A percentile compares a stretch with the other conserved stretches of the same genome.
phyloP scores from a whole-genome alignment of 2,113 vertebrate species.

The Epinephelus moara region DNA sequence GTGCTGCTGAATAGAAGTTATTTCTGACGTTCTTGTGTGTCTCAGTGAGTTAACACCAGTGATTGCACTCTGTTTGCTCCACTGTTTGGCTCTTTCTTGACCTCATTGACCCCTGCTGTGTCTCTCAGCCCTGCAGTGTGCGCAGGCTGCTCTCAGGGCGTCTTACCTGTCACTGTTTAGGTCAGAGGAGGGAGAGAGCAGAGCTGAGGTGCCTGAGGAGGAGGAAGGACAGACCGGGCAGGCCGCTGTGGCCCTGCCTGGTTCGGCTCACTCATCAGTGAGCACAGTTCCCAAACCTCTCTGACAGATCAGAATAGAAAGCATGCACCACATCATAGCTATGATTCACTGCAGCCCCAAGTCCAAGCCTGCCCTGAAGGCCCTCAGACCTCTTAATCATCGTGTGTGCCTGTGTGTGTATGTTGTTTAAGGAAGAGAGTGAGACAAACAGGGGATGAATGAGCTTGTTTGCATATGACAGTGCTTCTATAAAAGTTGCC shows the following conservation, averaged over 20 bases:
- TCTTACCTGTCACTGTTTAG: conserved; percentile 65
- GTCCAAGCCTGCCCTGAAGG: conserved; percentile 69
- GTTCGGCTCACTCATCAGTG: conserved; percentile 75
- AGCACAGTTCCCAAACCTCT: conserved; percentile 71
- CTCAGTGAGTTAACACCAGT: not conserved
- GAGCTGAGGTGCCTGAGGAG: conserved; percentile 42
- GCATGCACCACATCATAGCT: conserved; percentile 76
- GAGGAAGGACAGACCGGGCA: conserved; percentile 45
- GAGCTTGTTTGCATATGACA: conserved; percentile 71
- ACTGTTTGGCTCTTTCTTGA: conserved; percentile 30
- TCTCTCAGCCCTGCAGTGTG: not conserved
- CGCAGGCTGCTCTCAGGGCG: conserved; percentile 28
- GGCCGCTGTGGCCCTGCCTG: conserved; percentile 61
- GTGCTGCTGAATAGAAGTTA: not conserved
- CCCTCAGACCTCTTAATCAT: conserved; percentile 78
- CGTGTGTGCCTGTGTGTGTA: conserved; percentile 45
- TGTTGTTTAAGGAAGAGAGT: conserved; percentile 57
- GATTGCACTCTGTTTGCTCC: conserved; percentile 2
- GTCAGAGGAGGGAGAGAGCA: conserved; percentile 34
- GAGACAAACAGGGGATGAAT: conserved; percentile 71
- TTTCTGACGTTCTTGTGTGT: not conserved
- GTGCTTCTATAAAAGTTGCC: conserved; percentile 66
- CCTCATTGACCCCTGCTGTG: conserved; percentile 36
- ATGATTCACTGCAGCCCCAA: conserved; percentile 80
- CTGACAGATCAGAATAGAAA: conserved; percentile 82